A percentile compares a stretch with the other conserved stretches of the same genome.
These are phyloP conservation scores for Harpalus rubripes DNA, from an alignment of 2,888 invertebrate species.

Conservation along the genomic window DNA sequence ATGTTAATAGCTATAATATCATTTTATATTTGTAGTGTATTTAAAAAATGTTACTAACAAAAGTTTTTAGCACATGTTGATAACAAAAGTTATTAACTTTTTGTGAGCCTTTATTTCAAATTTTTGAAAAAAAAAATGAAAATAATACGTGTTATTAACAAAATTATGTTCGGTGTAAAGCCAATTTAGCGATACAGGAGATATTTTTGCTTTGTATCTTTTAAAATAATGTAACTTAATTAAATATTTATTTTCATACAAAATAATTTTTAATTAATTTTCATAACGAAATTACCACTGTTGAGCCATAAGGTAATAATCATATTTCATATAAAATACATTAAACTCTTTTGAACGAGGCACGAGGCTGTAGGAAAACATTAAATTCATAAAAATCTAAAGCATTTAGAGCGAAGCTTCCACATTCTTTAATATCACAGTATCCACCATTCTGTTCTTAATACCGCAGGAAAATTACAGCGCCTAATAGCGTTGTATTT, in stretches of 20 bases:
- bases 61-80: too few species aligned
- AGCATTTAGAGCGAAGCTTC: constrained; percentile 16
- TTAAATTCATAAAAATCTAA: constrained; percentile 44
- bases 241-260: neutral
- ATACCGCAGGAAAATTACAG: constrained; percentile 38
- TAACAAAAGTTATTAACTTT: too few species aligned
- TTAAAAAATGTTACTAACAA: too few species aligned
- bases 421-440: constrained; percentile 34
- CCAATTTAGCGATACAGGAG: too few species aligned
- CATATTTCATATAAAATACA: constrained; percentile 10
- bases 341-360: neutral
- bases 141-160: too few species aligned
- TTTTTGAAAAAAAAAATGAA: too few species aligned
- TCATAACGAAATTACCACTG: constrained; percentile 1
- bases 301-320: constrained; percentile 15
- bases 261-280: constrained; percentile 12
- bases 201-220: too few species aligned
- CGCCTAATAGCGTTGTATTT: constrained; percentile 30
- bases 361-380: neutral
- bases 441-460: constrained; percentile 20
- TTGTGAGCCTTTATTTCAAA: too few species aligned
- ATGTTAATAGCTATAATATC: too few species aligned
- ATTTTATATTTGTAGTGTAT: too few species aligned
- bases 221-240: too few species aligned
- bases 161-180: too few species aligned